These are phyloP conservation scores for Spodoptera exigua DNA, from an alignment of 2,888 invertebrate genomes.

Conservation along the genomic window DNA sequence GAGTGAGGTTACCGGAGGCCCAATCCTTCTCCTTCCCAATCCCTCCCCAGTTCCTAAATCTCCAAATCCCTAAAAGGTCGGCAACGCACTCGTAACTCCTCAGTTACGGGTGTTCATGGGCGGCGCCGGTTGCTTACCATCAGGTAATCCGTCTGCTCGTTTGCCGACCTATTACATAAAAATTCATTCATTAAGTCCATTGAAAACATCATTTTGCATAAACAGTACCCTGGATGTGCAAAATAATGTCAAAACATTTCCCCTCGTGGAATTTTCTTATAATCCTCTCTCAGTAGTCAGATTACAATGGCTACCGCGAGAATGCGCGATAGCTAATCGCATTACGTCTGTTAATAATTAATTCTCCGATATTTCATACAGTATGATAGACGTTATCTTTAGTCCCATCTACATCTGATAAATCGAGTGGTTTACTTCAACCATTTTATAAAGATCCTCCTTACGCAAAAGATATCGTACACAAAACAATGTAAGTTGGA, in stretches of 20 bases:
- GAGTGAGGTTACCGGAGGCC: too few relatives aligned
- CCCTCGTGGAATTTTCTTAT: conserved; percentile 52
- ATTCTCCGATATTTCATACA: conserved; percentile 82
- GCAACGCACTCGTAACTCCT: too few relatives aligned
- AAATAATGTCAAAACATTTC: conserved; percentile 56
- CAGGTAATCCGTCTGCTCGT: too few relatives aligned
- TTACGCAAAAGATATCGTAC: conserved; percentile 36
- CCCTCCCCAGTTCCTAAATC: too few relatives aligned
- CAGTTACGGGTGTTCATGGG: too few relatives aligned
- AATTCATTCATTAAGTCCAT: not conserved
- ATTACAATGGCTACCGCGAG: conserved; percentile 77
- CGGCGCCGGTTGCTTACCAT: too few relatives aligned
- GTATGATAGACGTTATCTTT: conserved; percentile 80
- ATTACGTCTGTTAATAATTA: conserved; percentile 83
- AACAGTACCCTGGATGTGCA: conserved; percentile 26
- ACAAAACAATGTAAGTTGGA: conserved; percentile 53
- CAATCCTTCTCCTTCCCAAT: too few relatives aligned
- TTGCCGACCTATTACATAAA: too few relatives aligned
- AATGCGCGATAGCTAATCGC: conserved; percentile 80
- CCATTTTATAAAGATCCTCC: conserved; percentile 65
- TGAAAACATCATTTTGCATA: conserved; percentile 11
- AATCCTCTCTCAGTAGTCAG: conserved; percentile 68
- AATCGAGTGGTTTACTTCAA: conserved; percentile 62
- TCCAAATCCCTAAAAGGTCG: too few relatives aligned
- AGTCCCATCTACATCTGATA: conserved; percentile 76